Evolutionary conservation across 2,113 vertebrate species (phyloP), one percentile per base, ranked within the genome.

Genomic region (Gavia stellata): DNA sequence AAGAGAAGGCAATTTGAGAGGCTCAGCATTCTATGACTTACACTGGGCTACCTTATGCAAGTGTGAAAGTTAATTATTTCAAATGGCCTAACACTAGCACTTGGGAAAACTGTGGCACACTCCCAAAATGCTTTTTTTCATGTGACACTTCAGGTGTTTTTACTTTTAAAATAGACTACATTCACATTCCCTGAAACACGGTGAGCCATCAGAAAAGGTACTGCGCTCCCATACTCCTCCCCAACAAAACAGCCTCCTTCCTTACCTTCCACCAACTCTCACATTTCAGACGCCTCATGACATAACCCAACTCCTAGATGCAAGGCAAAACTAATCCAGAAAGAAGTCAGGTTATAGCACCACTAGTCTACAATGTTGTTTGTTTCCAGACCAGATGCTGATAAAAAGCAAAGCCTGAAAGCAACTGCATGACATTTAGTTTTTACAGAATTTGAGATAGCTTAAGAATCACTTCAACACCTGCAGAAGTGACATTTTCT

Each of bases 1-100:
- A 83, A 66, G 0, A 1, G 25, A 7, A 12, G 16, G n/a, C 49
- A 15, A 14, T 7, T 4, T 0, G 26, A 73, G 53, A 68, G 34
- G 49, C 59, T 52, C 55, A 0, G 0, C 7, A 23, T 6, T 44
- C 65, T 25, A 10, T 3, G 29, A 44, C 53, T 53, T 3, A 0
- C 31, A 17, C 26, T 4, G 28, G 36, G 62, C 52, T 53, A 28
- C 49, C 16, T 71, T 33, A 52, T 12, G 18, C 5, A 0, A 20
- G 20, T 6, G 17, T 15, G 5, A 17, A 67, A 73, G 52, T 13
- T 17, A 3, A 3, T 52, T 0, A 25, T 16, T 50, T 21, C 58
- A 20, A 79, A 40, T 4, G 5, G 16, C 29, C 33, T 23, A 52
- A 78, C 17, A 23, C 7, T 12, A 66, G 42, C 23, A 28, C 26